These are phyloP conservation scores for Clarias magur DNA, from an alignment of 2,113 vertebrate species.

Conservation along the genomic window DNA sequence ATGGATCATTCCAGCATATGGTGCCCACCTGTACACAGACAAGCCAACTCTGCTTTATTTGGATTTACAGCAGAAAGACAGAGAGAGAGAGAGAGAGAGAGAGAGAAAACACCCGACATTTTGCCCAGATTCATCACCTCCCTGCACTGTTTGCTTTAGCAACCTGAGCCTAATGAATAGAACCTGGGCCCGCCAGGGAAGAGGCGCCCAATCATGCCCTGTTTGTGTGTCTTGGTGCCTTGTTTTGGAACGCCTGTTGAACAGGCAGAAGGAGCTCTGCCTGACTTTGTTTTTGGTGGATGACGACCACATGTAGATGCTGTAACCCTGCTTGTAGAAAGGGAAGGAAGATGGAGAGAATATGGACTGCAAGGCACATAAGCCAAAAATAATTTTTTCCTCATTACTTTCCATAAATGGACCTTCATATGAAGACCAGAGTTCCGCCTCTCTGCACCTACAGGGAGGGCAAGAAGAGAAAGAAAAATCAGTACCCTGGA, in stretches of 20 bases:
- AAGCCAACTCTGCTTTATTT: constrained; percentile 60
- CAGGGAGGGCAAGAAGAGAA: constrained; percentile 20
- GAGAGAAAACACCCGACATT: constrained; percentile 35
- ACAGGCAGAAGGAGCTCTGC: constrained; percentile 23
- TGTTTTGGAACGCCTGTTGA: constrained; percentile 46
- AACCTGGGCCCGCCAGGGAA: constrained; percentile 52
- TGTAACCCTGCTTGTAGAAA: constrained; percentile 16
- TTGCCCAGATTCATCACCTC: constrained; percentile 74
- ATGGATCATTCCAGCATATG: constrained; percentile 62
- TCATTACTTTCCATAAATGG: constrained; percentile 53
- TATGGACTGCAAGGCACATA: constrained; percentile 20
- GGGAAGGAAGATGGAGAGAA: constrained; percentile 25
- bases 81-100: constrained; percentile 26
- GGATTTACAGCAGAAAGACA: constrained; percentile 58
- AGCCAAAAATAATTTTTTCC: constrained; percentile 47
- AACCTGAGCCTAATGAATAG: constrained; percentile 69
- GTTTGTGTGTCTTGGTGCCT: constrained; percentile 52
- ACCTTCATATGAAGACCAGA: constrained; percentile 36
- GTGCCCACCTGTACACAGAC: constrained; percentile 60
- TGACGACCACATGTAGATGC: constrained; percentile 24
- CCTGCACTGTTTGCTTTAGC: constrained; percentile 75
- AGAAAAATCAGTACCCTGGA: constrained; percentile 19
- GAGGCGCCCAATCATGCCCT: constrained; percentile 48
- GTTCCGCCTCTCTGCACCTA: constrained; percentile 19
- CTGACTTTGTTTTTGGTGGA: constrained; percentile 46